Conservation (phyloP, 2,113 vertebrate species). For the Gnathonemus longibarbis region DNA sequence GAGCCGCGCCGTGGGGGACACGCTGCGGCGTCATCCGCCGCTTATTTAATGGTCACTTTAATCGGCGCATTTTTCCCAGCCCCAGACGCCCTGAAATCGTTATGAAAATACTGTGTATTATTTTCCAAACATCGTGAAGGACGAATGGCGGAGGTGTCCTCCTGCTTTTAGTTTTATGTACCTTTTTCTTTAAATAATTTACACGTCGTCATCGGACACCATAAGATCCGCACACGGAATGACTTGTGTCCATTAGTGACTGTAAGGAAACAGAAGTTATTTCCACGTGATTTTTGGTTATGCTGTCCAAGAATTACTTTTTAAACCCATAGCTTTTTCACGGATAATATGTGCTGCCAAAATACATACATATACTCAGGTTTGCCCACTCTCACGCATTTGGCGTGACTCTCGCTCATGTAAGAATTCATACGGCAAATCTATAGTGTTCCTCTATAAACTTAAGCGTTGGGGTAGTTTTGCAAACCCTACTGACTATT, state of each 20-base stretch:
- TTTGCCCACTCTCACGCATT: no score
- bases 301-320: background rate
- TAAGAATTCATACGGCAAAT: no score
- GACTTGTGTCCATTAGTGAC: background rate
- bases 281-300: background rate
- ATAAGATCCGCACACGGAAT: background rate
- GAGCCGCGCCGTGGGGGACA: slow-evolving; percentile 48
- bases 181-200: background rate
- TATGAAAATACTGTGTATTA: background rate
- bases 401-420: no score
- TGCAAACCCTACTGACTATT: no score
- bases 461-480: no score
- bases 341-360: background rate
- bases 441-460: no score
- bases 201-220: background rate
- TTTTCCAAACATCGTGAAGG: background rate
- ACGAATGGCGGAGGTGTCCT: background rate
- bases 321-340: background rate
- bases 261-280: background rate
- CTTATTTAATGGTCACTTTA: background rate
- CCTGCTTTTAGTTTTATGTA: background rate
- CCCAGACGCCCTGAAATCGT: background rate
- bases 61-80: background rate
- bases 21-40: background rate
- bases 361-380: no score